Evolutionary conservation across 2,113 vertebrate genomes (phyloP).

Genomic region (Sigmodon hispidus): DNA sequence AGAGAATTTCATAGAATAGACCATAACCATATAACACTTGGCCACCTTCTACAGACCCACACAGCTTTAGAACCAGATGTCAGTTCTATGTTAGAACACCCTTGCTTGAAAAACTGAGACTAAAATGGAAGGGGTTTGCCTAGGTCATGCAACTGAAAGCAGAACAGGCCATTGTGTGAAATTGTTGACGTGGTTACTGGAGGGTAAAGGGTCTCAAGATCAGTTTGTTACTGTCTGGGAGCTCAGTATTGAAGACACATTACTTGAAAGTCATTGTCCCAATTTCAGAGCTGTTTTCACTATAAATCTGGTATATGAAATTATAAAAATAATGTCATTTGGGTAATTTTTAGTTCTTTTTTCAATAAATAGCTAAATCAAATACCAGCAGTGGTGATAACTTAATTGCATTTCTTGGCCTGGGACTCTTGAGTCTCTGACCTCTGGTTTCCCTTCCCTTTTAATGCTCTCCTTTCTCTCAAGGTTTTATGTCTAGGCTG

Average conservation of each 20-base stretch:
- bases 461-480: neutral
- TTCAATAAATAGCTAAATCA: constrained; percentile 13
- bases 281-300: neutral
- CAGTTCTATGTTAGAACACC: neutral
- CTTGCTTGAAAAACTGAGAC: neutral
- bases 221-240: neutral
- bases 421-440: neutral
- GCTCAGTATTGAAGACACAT: neutral
- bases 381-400: neutral
- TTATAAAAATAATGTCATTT: neutral
- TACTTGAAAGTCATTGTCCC: neutral
- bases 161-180: neutral
- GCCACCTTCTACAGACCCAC: neutral
- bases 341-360: neutral
- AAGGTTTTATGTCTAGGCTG: neutral
- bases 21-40: neutral
- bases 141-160: neutral
- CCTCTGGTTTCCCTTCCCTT: neutral
- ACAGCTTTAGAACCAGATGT: neutral
- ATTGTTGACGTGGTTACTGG: neutral
- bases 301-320: neutral
- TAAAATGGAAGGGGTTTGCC: neutral
- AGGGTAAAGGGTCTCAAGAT: neutral
- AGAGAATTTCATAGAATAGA: neutral
- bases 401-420: constrained; percentile 12